phyloP scores from a whole-genome alignment of 2,888 invertebrate species.

The Agriopis leucophaearia region DNA sequence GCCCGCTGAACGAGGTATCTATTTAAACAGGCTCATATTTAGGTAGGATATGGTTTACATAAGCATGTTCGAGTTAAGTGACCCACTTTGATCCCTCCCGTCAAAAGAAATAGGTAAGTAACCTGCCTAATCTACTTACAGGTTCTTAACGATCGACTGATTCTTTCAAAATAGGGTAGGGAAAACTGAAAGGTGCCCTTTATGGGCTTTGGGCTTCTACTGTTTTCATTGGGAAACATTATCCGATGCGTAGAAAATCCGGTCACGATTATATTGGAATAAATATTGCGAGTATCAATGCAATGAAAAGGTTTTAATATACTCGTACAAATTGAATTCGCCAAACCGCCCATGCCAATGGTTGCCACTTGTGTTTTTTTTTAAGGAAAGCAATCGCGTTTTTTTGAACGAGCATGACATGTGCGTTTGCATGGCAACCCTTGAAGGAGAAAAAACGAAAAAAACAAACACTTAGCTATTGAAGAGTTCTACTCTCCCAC shows the following conservation, averaged over 20 bases:
- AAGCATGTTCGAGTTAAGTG: conserved; percentile 34
- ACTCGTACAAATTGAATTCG: background rate
- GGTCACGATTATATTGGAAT: background rate
- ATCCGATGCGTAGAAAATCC: conserved; percentile 10
- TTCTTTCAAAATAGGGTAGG: conserved; percentile 37
- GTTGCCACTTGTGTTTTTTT: no score
- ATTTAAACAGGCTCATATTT: conserved; percentile 23
- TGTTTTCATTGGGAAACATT: conserved; percentile 23
- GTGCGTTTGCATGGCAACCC: no score
- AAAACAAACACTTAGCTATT: no score
- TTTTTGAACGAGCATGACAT: no score
- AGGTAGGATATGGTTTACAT: conserved; percentile 30
- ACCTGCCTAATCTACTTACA: conserved; percentile 53
- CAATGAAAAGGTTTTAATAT: background rate
- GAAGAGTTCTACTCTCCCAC: no score
- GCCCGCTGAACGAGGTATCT: background rate
- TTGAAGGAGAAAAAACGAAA: no score
- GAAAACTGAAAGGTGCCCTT: conserved; percentile 28
- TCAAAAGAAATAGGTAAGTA: conserved; percentile 49
- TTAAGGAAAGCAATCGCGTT: no score
- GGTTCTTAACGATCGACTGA: conserved; percentile 46
- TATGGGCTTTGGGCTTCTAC: conserved; percentile 17
- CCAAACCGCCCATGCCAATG: no score
- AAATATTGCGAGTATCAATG: background rate
- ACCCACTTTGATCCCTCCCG: conserved; percentile 50